Evolutionary conservation across 2,888 invertebrate genomes (phyloP).

Genomic region (Prosopocoilus inquinatus): DNA sequence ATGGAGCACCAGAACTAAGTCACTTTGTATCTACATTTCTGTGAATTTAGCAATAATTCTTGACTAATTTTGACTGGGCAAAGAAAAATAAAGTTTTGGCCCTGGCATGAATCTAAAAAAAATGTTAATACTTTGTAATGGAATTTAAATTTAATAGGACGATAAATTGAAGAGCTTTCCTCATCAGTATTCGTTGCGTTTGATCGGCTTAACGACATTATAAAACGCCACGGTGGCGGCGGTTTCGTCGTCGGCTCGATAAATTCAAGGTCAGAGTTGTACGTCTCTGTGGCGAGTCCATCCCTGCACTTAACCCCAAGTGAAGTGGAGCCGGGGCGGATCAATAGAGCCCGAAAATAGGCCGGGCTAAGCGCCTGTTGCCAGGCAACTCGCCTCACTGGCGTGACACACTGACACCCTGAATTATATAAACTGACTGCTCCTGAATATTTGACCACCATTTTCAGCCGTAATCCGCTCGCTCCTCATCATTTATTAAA

Average conservation of each 20-base stretch:
- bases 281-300: constrained; percentile 27
- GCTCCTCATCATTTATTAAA: not conserved
- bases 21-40: too few relatives aligned
- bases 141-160: too few relatives aligned
- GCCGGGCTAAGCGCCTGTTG: constrained; percentile 49
- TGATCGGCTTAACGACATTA: too few relatives aligned
- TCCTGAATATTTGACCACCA: constrained; percentile 18
- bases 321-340: constrained; percentile 39
- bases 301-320: constrained; percentile 35
- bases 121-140: too few relatives aligned
- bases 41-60: too few relatives aligned
- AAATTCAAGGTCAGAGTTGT: constrained; percentile 12
- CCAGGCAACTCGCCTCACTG: constrained; percentile 48
- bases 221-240: too few relatives aligned
- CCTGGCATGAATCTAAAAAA: too few relatives aligned
- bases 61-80: too few relatives aligned
- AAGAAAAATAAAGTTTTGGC: too few relatives aligned
- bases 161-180: too few relatives aligned
- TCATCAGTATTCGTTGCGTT: too few relatives aligned
- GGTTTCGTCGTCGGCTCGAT: not conserved
- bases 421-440: constrained; percentile 38
- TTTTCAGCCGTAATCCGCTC: constrained; percentile 7
- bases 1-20: too few relatives aligned
- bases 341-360: constrained; percentile 52
- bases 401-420: constrained; percentile 52